phyloP scores from a whole-genome alignment of 2,888 invertebrate genomes.

The Drosophila cyrtoloma region DNA sequence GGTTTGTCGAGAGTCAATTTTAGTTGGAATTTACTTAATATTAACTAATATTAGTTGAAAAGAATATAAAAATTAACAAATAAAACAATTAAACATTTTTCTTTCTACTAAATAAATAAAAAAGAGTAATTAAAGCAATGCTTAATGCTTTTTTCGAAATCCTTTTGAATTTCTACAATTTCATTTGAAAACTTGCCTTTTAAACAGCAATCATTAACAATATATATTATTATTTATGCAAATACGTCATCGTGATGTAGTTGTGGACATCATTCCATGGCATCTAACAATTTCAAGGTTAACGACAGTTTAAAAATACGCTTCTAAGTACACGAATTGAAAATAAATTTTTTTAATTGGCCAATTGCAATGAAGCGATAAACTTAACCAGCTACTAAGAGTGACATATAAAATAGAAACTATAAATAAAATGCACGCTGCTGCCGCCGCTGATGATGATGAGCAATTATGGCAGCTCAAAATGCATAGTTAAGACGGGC shows the following conservation, averaged over 20 bases:
- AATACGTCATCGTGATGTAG: slow-evolving; percentile 24
- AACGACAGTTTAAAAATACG: slow-evolving; percentile 49
- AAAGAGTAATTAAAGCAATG: background rate
- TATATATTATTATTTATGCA: slow-evolving; percentile 13
- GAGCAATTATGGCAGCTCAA: slow-evolving; percentile 69
- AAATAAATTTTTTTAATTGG: slow-evolving; percentile 60
- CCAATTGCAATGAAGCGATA: slow-evolving; percentile 67
- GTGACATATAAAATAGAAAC: slow-evolving; percentile 40
- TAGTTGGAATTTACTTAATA: background rate
- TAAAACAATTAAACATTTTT: background rate
- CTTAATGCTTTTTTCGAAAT: background rate
- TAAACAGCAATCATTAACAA: background rate
- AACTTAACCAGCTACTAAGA: slow-evolving; percentile 47
- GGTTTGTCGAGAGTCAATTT: background rate
- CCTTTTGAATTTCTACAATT: slow-evolving; percentile 5
- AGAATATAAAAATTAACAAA: background rate
- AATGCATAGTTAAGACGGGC: slow-evolving; percentile 51
- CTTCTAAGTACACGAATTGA: slow-evolving; percentile 49
- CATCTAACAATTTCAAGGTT: slow-evolving; percentile 53
- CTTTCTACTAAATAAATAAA: background rate
- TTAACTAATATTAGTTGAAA: too few relatives aligned
- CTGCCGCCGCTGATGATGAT: slow-evolving; percentile 46
- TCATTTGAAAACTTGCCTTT: slow-evolving; percentile 1
- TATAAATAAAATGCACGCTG: slow-evolving; percentile 52
- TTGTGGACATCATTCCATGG: slow-evolving; percentile 5